Evolutionary conservation across 2,113 vertebrate genomes (phyloP).

Genomic region (Cyprinodon variegatus): DNA sequence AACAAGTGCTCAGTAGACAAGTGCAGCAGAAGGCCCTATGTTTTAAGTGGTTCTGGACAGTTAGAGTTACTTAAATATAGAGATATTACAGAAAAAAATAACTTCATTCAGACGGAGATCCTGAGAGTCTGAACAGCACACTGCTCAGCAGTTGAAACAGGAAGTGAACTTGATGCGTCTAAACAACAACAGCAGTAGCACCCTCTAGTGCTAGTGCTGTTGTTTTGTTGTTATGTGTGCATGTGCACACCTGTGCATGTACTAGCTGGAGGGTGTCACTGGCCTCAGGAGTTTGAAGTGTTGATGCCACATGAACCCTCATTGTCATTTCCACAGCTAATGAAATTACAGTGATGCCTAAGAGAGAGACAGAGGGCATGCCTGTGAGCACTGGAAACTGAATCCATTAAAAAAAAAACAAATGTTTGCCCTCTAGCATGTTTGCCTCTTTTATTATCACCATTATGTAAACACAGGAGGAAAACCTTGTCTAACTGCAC

Average conservation of each 20-base stretch:
- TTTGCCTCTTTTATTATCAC: conserved; percentile 25
- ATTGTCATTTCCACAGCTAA: conserved; percentile 66
- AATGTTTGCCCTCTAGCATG: conserved; percentile 39
- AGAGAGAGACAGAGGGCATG: conserved; percentile 59
- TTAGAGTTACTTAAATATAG: too few species aligned
- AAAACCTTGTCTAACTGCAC: conserved; percentile 1
- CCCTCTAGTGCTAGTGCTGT: conserved; percentile 5
- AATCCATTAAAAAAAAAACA: conserved; percentile 53
- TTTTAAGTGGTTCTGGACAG: too few species aligned
- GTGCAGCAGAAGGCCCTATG: too few species aligned
- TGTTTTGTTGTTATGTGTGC: conserved; percentile 39
- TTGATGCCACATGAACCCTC: conserved; percentile 58
- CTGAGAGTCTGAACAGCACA: too few species aligned
- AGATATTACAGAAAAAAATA: too few species aligned
- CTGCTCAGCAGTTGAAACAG: too few species aligned
- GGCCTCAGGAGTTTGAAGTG: conserved; percentile 63
- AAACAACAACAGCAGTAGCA: too few species aligned
- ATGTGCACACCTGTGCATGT: conserved; percentile 31
- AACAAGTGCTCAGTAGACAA: too few species aligned
- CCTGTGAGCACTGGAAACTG: conserved; percentile 36
- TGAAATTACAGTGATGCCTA: conserved; percentile 75
- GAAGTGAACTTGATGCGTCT: too few species aligned
- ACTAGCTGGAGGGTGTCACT: conserved; percentile 22
- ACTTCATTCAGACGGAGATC: too few species aligned
- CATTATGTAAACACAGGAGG: conserved; percentile 24